Conservation (phyloP, 2,888 invertebrate species). For the Chymomyza caudatula region DNA sequence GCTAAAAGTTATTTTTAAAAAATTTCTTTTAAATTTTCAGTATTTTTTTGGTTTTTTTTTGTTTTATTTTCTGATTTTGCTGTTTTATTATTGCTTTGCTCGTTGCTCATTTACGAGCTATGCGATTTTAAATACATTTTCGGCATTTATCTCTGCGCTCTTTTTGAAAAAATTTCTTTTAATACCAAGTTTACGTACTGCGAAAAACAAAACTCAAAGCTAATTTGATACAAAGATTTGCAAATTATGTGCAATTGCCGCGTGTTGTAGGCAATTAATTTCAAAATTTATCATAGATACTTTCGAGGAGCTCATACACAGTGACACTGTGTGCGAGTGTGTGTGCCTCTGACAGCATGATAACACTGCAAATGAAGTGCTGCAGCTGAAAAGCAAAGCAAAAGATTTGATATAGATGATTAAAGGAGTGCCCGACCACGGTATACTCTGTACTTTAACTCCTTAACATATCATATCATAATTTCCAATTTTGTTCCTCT, state of each 20-base stretch:
- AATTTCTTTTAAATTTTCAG: conserved; percentile 49
- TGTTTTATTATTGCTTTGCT: background rate
- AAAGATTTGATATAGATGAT: no score
- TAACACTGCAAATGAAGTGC: background rate
- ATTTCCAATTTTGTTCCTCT: no score
- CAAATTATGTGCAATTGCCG: background rate
- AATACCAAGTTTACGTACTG: background rate
- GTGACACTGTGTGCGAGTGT: background rate
- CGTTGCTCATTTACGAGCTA: conserved; percentile 47
- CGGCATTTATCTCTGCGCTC: background rate
- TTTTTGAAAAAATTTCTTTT: conserved; percentile 18
- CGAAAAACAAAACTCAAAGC: no score
- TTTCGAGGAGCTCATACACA: background rate
- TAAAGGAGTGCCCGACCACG: no score
- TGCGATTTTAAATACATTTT: conserved; percentile 57
- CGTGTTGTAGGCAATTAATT: background rate
- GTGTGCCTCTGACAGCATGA: background rate
- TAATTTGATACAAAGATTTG: background rate
- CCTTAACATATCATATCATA: no score
- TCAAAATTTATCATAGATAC: background rate
- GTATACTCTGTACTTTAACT: no score
- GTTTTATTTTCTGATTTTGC: background rate
- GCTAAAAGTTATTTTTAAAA: conserved; percentile 78
- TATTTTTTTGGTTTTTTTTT: conserved; percentile 37
- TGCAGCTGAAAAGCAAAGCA: background rate